phyloP scores from a whole-genome alignment of 2,797 vertebrate species.

The Carduelis carduelis region DNA sequence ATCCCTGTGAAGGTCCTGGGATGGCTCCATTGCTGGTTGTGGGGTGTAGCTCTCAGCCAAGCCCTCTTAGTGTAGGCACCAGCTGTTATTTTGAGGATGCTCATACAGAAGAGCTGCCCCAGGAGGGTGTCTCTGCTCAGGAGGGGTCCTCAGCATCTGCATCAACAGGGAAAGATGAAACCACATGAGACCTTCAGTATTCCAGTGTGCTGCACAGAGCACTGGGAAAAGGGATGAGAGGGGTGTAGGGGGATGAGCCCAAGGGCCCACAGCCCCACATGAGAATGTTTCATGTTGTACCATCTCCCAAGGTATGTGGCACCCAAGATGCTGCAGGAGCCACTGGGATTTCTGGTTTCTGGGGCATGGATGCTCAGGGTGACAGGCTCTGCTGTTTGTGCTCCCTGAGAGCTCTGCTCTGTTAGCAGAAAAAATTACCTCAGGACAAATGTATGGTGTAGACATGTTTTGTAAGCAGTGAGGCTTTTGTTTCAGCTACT shows the following conservation, averaged over 20 bases:
- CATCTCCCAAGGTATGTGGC: background rate
- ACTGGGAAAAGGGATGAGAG: background rate
- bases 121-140: background rate
- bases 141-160: background rate
- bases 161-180: background rate
- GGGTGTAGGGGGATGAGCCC: background rate
- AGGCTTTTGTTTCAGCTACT: background rate
- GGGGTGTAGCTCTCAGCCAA: background rate
- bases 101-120: background rate
- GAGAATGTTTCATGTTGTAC: background rate
- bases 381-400: background rate
- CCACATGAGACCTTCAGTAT: background rate
- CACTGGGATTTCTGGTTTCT: background rate
- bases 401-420: background rate
- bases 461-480: background rate
- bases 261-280: background rate
- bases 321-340: background rate
- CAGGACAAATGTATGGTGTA: background rate
- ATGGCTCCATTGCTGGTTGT: rapidly evolving
- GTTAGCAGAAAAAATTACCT: background rate
- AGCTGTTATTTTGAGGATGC: background rate
- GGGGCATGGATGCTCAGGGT: background rate
- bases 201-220: background rate
- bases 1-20: background rate
- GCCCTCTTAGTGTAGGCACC: background rate